Conservation (phyloP, 2,797 vertebrate genomes). For the Periparus ater region DNA sequence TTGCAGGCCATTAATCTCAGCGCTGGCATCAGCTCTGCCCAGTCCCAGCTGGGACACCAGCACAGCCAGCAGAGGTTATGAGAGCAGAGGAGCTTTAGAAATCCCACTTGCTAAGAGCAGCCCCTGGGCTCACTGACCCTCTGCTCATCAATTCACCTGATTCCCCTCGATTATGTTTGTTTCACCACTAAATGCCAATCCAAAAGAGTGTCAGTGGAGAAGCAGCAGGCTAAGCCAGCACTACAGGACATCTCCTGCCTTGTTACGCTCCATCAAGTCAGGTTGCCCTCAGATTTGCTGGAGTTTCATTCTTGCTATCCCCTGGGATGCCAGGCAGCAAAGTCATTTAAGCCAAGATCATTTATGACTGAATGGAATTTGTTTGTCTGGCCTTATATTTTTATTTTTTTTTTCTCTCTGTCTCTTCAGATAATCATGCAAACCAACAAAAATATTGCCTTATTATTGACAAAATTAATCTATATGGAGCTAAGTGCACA, state of each 20-base stretch:
- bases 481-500: not conserved
- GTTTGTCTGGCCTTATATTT: not conserved
- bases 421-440: not conserved
- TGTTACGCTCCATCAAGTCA: not conserved
- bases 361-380: not conserved
- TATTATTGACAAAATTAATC: not conserved
- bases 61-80: not conserved
- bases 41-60: not conserved
- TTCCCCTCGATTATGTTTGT: not conserved
- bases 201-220: not conserved
- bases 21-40: not conserved
- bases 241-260: not conserved
- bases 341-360: not conserved
- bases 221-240: not conserved
- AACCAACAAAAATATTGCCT: not conserved
- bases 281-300: constrained; percentile 9
- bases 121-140: not conserved
- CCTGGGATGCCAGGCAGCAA: not conserved
- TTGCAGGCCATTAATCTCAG: not conserved
- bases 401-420: accelerated
- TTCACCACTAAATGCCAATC: not conserved
- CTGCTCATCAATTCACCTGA: not conserved
- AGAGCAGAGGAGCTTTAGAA: not conserved
- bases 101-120: not conserved
- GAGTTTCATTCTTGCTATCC: not conserved